Evolutionary conservation across 2,797 vertebrate genomes (phyloP), one percentile per base, ranked within the genome.

Genomic region (Apodemus agrarius): DNA sequence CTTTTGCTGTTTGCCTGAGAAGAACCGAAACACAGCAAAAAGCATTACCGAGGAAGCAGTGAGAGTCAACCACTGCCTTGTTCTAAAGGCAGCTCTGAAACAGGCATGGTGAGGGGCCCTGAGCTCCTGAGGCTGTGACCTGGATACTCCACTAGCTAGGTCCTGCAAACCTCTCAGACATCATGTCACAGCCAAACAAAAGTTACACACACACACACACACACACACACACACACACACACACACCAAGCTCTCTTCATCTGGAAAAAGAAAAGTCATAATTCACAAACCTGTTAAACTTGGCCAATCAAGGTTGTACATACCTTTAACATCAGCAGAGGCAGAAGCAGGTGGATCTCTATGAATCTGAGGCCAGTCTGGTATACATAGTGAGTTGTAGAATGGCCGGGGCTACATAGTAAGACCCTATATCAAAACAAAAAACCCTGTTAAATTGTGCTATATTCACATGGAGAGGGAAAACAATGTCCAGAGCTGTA

Each of bases 51-150:
- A 76, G n/a, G 89, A 87, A 87, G 49, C 80, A 86, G 40, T 31
- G 89, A 43, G 37, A 22, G 54, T 1, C 34, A 79, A 93, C 43
- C 19, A 57, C 59, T 79, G 1, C 80, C 94, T 86, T 95, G 17
- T 85, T 93, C 84, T 90, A 52, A 57, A 43, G 52, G 46, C 59
- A 67, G 43, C 46, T 93, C 72, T 94, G 59, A 43, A 29, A 49
- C 93, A 93, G 31, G 88, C 43, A 61, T 94, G 95, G 90, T 92
- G 31, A 80, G 89, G 19, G 54, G 29, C 96, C 87, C 57, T 95
- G 49, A 95, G 79, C 69, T 95, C 91, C 59, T 93, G 57, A 94
- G 69, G 86, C 65, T 91, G 34, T 76, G 37, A 91, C 80, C 63
- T 85, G 14, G 37, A 26, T 95, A 29, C 29, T 92, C 83, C 37